Conservation (phyloP, 2,888 invertebrate genomes). For the Dryococelus australis region DNA sequence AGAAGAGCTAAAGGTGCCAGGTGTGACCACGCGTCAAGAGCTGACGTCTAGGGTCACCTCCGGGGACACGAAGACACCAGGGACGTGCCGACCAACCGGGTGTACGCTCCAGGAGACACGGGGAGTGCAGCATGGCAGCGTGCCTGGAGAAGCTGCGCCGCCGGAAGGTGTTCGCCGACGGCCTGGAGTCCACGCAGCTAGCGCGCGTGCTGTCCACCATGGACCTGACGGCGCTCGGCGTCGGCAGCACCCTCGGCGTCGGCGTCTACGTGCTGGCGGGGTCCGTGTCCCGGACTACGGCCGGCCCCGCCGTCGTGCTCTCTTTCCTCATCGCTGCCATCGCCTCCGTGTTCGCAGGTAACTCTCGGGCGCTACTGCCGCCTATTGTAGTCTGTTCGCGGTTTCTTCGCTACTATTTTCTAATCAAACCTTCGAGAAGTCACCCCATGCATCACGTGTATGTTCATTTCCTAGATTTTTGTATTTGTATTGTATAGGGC, state of each 20-base stretch:
- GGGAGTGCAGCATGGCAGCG: background rate
- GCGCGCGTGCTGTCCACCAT: constrained; percentile 60
- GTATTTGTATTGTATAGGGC: too few relatives aligned
- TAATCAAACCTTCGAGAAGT: background rate
- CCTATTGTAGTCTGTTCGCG: too few relatives aligned
- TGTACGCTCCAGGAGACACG: too few relatives aligned
- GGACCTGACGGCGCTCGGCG: constrained; percentile 62
- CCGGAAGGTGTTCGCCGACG: constrained; percentile 43
- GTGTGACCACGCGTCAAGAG: too few relatives aligned
- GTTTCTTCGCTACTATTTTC: background rate
- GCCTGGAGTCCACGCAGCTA: constrained; percentile 47
- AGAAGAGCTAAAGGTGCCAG: too few relatives aligned
- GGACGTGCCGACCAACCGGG: too few relatives aligned
- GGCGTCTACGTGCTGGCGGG: constrained; percentile 67
- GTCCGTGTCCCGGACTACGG: constrained; percentile 59
- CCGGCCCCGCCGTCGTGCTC: constrained; percentile 66
- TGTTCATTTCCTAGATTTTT: background rate
- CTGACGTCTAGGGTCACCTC: too few relatives aligned
- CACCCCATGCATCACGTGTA: too few relatives aligned
- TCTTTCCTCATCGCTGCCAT: constrained; percentile 66
- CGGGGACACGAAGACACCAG: too few relatives aligned
- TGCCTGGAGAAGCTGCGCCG: constrained; percentile 36
- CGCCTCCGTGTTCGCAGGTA: constrained; percentile 65
- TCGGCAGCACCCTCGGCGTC: constrained; percentile 62
- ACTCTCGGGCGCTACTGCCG: background rate